Base-by-base conservation (phyloP, 2,113 vertebrate species). In the Melanocharis versteri region DNA sequence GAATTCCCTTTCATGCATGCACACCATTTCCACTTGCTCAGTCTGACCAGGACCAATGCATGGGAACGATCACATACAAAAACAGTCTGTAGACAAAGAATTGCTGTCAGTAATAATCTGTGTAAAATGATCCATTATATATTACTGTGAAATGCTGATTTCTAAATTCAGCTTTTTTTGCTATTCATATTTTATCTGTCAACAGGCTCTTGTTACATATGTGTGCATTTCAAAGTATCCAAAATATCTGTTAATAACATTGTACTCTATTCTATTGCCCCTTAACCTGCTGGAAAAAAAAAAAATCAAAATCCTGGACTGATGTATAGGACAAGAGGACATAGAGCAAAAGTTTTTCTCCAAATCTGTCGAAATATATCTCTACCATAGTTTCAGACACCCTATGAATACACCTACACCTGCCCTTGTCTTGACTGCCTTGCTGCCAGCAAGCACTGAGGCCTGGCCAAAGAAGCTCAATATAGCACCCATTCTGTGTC, bases 61-160 rank as follows among this genome's bases (percentile, higher is more conserved):
- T 33, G 35, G 21, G 16, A 83, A 22, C 0, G 16, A 30, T 10
- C 0, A 0, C 0, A 0, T 37, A 11, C 15, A 26, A 50, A 69
- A 83, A 2, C 0, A 2, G 11, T 10, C 6, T 5, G 45, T 35
- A 65, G 10, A 28, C 10, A 80, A 76, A 77, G 45, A 88, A 68
- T 57, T 35, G 53, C 1, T 64, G 50, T 5, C 22, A 21, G 37
- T 83, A 65, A 50, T 11, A 53, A 45, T 51, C n/a, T 44, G 7
- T 57, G 21, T 61, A 77, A 92, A 77, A 31, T n/a, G 8, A 45
- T 77, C 16, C 20, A 14, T 39, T 30, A 15, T n/a, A 18, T 26
- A 12, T 53, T 54, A 33, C 15, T 61, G 4, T n/a, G 33, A 92
- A 91, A 44, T 5, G 2, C 1, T 26, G 30, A 40, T 44, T 82